phyloP scores from a whole-genome alignment of 2,113 vertebrate species.

The Coracopsis vasa region DNA sequence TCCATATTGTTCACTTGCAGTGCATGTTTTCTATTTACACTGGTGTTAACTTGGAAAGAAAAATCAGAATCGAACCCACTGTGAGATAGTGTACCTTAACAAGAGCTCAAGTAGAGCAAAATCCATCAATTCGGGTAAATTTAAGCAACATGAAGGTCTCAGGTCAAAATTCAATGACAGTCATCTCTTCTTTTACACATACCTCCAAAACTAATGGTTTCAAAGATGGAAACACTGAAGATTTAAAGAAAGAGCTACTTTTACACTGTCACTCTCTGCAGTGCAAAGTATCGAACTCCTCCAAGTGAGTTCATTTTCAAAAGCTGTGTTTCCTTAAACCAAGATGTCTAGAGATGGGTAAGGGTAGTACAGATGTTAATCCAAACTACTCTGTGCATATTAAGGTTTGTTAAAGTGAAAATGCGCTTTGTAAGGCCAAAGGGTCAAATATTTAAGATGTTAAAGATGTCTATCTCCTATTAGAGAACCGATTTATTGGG shows the following conservation, averaged over 20 bases:
- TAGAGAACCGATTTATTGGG: not conserved
- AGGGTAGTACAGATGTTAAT: not conserved
- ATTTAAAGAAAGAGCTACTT: not conserved
- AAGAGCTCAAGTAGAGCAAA: not conserved
- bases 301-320: not conserved
- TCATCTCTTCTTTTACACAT: not conserved
- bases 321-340: not conserved
- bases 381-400: not conserved
- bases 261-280: not conserved
- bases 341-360: not conserved
- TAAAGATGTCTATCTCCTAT: not conserved
- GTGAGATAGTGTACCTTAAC: not conserved
- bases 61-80: not conserved
- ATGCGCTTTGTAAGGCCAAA: not conserved
- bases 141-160: not conserved
- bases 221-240: not conserved
- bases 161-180: not conserved
- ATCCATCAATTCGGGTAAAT: not conserved
- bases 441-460: not conserved
- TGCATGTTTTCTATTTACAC: constrained; percentile 3
- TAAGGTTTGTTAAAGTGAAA: not conserved
- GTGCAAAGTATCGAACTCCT: not conserved
- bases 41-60: not conserved
- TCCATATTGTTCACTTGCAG: constrained; percentile 11
- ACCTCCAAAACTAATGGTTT: not conserved